Base-by-base conservation (phyloP, 2,888 invertebrate species). In the Hydropsyche betteni region DNA sequence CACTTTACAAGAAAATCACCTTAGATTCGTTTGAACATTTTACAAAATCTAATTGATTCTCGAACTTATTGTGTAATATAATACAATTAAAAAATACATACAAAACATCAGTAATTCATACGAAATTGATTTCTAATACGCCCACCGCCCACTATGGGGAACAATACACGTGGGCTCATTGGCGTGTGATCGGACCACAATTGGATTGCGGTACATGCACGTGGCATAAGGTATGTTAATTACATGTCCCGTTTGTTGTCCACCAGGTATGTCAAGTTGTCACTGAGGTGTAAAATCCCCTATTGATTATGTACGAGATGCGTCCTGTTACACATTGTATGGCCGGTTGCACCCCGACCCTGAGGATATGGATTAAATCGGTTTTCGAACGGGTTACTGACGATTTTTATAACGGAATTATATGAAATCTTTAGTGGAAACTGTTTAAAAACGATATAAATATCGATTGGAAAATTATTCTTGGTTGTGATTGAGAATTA, bases 171-270 rank as follows among this genome's bases (percentile, higher is more conserved):
- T 44, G 76, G 33, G 69, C 74, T 76, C 55, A 76, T 74, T 76
- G 70, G 72, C 76, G 69, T 74, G 74, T 74, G 74, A 76, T 76
- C 69, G 69, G 51, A 68, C 38, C 58, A 74, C 76, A 76, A 69
- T 74, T 61, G 76, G 73, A 69, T 70, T 70, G 70, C 33, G 38
- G 24, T 38, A 68, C 53, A 55, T 51, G 53, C 50, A 50, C 55
- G 72, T 69, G 69, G 68, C 68, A 64, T 74, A 61, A 74, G 68
- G 76, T 76, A 68, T 34, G 73, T 68, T 76, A 68, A 72, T 68
- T 74, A 74, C 70, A 64, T 74, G 74, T 74, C 52, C 70, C 64
- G 70, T 53, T 70, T 53, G 53, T 53, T 36, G 44, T 24, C 51
- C 69, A 69, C 34, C 53, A 53, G 36, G 70, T 70, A 51, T 70